These are phyloP conservation scores for Rhopalosiphum nymphaeae DNA, from an alignment of 2,888 invertebrate species.

Conservation along the genomic window DNA sequence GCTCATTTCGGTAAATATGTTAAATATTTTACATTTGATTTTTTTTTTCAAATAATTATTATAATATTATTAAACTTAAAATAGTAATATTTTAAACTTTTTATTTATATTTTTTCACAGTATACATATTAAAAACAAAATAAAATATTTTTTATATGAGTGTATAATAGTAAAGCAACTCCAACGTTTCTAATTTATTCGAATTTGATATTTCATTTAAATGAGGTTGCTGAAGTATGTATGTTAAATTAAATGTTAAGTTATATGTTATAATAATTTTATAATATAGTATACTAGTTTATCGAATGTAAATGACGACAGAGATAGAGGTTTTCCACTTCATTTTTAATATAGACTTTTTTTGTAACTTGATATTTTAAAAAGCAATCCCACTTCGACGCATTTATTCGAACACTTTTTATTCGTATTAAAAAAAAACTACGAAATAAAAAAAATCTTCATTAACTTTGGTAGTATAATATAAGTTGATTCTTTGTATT, in stretches of 20 bases:
- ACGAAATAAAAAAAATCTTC: background rate
- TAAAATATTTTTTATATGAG: background rate
- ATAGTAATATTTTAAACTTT: background rate
- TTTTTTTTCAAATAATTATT: background rate
- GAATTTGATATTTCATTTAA: background rate
- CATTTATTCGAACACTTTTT: background rate
- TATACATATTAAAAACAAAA: background rate
- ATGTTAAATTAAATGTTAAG: background rate
- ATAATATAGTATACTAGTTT: background rate
- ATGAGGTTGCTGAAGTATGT: background rate
- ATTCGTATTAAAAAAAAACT: background rate
- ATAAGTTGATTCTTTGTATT: background rate
- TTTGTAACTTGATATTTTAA: slow-evolving; percentile 10
- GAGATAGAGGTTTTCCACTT: slow-evolving; percentile 23
- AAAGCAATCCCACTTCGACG: background rate
- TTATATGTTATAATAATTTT: background rate
- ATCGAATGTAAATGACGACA: background rate
- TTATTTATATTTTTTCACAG: background rate
- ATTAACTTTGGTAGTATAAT: background rate
- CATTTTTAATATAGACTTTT: background rate
- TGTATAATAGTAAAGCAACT: background rate
- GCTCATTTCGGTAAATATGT: background rate
- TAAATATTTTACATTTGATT: background rate
- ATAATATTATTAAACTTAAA: background rate
- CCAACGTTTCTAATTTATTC: background rate